These are phyloP conservation scores for Varecia variegata DNA, from an alignment of 2,797 vertebrate species.

Conservation along the genomic window DNA sequence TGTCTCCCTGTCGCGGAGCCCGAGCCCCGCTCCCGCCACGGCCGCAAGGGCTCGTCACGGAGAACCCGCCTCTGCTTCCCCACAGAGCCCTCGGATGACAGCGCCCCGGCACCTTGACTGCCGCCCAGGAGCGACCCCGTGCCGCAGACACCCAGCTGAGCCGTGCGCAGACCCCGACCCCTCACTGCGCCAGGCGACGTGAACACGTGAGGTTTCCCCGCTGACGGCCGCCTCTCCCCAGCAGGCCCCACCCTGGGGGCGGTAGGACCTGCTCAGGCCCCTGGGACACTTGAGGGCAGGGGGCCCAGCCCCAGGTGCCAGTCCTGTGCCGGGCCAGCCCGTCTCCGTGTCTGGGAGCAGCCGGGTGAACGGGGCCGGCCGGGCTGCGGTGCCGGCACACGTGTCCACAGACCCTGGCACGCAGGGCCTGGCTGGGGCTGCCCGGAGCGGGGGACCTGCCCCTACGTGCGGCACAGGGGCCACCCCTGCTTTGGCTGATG, in stretches of 20 bases:
- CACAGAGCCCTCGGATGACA: background rate
- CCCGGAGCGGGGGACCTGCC: background rate
- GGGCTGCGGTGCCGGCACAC: accelerated
- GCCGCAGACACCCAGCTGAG: background rate
- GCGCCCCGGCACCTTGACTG: background rate
- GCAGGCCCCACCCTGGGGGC: background rate
- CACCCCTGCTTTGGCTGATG: accelerated
- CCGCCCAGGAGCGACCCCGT: too few species aligned
- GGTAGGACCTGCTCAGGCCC: background rate
- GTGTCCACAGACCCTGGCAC: accelerated
- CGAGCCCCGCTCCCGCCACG: background rate
- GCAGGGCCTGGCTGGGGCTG: background rate
- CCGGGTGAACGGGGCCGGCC: accelerated
- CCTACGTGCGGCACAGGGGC: accelerated
- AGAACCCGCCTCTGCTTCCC: too few species aligned
- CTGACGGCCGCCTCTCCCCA: accelerated
- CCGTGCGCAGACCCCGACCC: accelerated
- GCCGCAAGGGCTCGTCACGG: too few species aligned
- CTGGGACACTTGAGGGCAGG: too few species aligned
- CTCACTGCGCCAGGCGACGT: background rate
- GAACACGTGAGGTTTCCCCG: background rate
- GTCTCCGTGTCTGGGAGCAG: accelerated
- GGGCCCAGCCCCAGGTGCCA: background rate
- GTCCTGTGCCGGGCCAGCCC: accelerated
- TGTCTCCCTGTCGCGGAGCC: accelerated